Evolutionary conservation across 2,888 invertebrate genomes (phyloP), one percentile per base, ranked within the genome.

Genomic region (Panzeria rudis): DNA sequence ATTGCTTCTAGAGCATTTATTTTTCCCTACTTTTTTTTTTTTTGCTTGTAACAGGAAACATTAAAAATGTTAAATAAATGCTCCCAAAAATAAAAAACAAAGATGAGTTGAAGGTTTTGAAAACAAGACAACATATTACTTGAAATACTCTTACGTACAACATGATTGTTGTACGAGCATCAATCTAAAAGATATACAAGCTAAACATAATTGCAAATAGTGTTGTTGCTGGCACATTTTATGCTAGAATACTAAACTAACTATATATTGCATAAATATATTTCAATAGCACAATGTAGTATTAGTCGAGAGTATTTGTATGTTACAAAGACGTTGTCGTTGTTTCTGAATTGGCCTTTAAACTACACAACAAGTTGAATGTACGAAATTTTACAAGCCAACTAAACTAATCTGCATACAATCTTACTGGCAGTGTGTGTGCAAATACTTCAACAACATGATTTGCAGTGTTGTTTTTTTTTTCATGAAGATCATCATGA

Each of bases 391-490:
- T 75, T 73, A 23, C 35, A 35, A 77, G 59, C 23, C 52, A 66
- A 75, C 52, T 62, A 52, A 66, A 76, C 56, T 77, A 68, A 68
- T 77, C 68, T 77, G 47, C 68, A 77, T 47, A 38, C 25, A 77
- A 68, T 59, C 17, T 47, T 61, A 23, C 2, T 38, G n/a, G 32
- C 25, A 29, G 62, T 13, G n/a, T 20, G 25, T 15, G 29, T 17
- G 15, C 25, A 38, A 6, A 41, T 8, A 29, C 44, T 59, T 68
- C 47, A 68, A 38, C 68, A 59, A 77, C 17, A 77, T 59, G 59
- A 68, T 56, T 59, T 68, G 41, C 44, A 20, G 47, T 47, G 41
- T 56, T 68, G 5, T 56, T 66, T 66, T 44, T n/a, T n/a, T n/a
- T 52, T 52, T 54, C 35, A 75, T 38, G 4, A 62, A 7, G 2